These are phyloP conservation scores for Chlorodrepanis virens DNA, from an alignment of 2,113 vertebrate genomes.

Conservation along the genomic window DNA sequence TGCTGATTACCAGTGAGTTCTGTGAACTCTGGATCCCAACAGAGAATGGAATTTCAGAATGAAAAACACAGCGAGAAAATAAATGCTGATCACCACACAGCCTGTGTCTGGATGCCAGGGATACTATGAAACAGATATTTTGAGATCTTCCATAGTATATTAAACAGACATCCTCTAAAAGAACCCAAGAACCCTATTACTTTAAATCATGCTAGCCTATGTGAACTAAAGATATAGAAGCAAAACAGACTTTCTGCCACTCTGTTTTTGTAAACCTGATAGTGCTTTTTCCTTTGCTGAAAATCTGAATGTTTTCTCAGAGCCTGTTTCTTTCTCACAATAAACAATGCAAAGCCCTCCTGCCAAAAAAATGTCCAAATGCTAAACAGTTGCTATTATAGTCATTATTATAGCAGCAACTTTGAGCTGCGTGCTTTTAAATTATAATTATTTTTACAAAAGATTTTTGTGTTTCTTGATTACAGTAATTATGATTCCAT, in stretches of 20 bases:
- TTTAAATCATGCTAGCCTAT: not conserved
- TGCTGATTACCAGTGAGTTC: not conserved
- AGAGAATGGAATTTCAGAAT: not conserved
- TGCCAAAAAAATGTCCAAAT: slow-evolving; percentile 81
- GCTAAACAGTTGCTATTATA: slow-evolving; percentile 76
- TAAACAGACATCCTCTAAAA: not conserved
- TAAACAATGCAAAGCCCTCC: slow-evolving; percentile 75
- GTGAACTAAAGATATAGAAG: not conserved
- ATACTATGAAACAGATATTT: not conserved
- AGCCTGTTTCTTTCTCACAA: slow-evolving; percentile 78
- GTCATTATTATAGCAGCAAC: slow-evolving; percentile 72
- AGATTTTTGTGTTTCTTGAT: slow-evolving; percentile 70
- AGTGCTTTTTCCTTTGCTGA: slow-evolving; percentile 66
- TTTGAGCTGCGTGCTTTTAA: slow-evolving; percentile 69
- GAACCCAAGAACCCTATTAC: not conserved
- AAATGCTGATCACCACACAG: not conserved
- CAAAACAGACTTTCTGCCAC: not conserved
- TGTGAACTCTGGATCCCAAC: not conserved
- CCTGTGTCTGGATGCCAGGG: not conserved
- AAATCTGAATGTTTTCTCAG: slow-evolving; percentile 79
- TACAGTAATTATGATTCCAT: slow-evolving; percentile 65
- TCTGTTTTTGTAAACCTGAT: slow-evolving; percentile 63
- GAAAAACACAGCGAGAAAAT: slow-evolving; percentile 6
- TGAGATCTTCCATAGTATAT: not conserved
- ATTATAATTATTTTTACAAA: slow-evolving; percentile 72